These are phyloP conservation scores for Pecten maximus DNA, from an alignment of 2,888 invertebrate genomes.

Conservation along the genomic window DNA sequence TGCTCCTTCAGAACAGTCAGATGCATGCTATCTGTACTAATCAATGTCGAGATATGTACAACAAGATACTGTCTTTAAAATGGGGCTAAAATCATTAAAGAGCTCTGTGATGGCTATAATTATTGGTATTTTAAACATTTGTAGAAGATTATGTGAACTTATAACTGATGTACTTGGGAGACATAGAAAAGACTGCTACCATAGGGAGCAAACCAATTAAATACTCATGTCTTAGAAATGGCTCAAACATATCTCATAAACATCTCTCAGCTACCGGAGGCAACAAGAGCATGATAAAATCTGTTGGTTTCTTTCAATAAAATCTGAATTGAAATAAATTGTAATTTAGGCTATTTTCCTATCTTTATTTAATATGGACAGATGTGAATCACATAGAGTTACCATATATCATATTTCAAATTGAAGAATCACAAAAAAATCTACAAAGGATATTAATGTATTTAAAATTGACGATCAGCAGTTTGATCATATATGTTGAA, in stretches of 20 bases:
- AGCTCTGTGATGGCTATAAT: not conserved
- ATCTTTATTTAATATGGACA: not conserved
- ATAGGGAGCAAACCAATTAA: conserved; percentile 4
- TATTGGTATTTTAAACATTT: not conserved
- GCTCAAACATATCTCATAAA: not conserved
- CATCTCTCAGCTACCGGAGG: not conserved
- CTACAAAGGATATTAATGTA: not conserved
- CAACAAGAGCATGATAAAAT: not conserved
- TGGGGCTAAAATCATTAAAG: not conserved
- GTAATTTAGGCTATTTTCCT: not conserved
- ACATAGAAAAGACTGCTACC: not conserved
- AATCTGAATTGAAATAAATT: conserved; percentile 19
- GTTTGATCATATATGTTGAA: not conserved
- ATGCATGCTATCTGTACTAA: not conserved
- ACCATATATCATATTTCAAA: conserved; percentile 17
- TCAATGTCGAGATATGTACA: not conserved
- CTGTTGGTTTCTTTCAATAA: conserved; percentile 1
- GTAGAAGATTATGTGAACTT: not conserved
- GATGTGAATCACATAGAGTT: not conserved
- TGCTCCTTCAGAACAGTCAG: not conserved
- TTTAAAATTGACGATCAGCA: not conserved
- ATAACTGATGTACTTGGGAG: not conserved
- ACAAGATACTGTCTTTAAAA: not conserved
- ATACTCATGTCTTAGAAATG: not conserved
- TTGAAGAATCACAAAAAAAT: conserved; percentile 2